Conservation (phyloP, 2,888 invertebrate genomes). For the Chaitophorus viminalis region DNA sequence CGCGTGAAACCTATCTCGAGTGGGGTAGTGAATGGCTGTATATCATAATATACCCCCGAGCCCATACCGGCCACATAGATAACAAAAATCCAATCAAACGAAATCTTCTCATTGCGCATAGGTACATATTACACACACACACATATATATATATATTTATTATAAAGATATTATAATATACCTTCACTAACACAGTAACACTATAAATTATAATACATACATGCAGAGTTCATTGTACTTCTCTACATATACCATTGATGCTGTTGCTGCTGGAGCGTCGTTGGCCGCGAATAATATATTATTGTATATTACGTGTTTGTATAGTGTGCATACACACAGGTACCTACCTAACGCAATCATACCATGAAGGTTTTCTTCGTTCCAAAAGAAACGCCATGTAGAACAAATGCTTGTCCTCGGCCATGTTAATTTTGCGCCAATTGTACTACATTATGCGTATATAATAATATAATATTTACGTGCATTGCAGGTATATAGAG, state of each 20-base stretch:
- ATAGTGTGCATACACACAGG: not conserved
- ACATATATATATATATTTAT: not conserved
- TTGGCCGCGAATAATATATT: not conserved
- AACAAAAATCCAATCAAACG: conserved; percentile 38
- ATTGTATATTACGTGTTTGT: not conserved
- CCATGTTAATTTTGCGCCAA: conserved; percentile 36
- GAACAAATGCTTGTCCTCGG: conserved; percentile 43
- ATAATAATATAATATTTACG: not conserved
- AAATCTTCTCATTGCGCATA: conserved; percentile 22
- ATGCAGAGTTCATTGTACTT: conserved; percentile 21
- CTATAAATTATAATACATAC: too few species aligned
- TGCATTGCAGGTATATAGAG: not conserved
- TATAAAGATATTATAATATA: not conserved
- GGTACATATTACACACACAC: not conserved
- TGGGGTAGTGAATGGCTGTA: not conserved
- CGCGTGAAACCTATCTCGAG: not conserved
- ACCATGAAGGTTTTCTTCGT: conserved; percentile 52
- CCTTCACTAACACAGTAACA: too few species aligned
- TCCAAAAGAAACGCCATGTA: conserved; percentile 28
- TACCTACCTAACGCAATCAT: conserved; percentile 24
- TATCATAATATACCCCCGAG: not conserved
- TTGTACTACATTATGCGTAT: conserved; percentile 9
- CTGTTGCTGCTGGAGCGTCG: not conserved
- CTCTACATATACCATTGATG: not conserved
- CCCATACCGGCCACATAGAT: not conserved